phyloP scores from a whole-genome alignment of 2,113 vertebrate species.

The Hippocampus comes region DNA sequence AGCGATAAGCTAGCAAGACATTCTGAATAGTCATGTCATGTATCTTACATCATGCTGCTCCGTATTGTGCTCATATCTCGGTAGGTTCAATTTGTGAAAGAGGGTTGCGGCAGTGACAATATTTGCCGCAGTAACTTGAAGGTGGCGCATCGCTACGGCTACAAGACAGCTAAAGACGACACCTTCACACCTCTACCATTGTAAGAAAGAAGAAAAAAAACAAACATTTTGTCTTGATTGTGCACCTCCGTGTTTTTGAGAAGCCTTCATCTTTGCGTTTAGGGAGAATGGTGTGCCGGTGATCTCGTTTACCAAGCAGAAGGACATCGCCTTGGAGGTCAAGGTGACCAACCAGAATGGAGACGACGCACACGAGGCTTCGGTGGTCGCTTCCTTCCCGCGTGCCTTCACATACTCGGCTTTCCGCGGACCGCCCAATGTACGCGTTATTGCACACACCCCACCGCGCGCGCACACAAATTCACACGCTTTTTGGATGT shows the following conservation, averaged over 20 bases:
- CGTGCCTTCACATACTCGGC: conserved; percentile 80
- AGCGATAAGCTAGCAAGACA: no score
- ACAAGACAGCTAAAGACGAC: conserved; percentile 68
- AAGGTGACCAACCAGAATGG: conserved; percentile 83
- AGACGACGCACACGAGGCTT: conserved; percentile 90
- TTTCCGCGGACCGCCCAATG: conserved; percentile 46
- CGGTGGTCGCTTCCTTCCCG: conserved; percentile 75
- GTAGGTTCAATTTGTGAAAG: conserved; percentile 88
- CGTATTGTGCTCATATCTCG: conserved; percentile 10
- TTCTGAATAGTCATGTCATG: neutral
- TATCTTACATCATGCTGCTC: neutral
- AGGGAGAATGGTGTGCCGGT: conserved; percentile 78
- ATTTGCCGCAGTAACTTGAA: conserved; percentile 86
- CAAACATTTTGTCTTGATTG: neutral
- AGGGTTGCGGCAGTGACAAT: conserved; percentile 85
- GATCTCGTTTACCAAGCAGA: conserved; percentile 83
- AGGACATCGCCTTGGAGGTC: conserved; percentile 86
- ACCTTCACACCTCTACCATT: conserved; percentile 73
- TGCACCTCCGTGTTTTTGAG: neutral
- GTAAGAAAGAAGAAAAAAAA: conserved; percentile 67
- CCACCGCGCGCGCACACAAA: neutral
- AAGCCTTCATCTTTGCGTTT: conserved; percentile 10
- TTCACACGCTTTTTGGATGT: neutral
- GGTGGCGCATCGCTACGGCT: conserved; percentile 80
- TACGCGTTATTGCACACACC: conserved; percentile 47